Evolutionary conservation across 2,888 invertebrate genomes (phyloP).

Genomic region (Aleiodes leptofemur): DNA sequence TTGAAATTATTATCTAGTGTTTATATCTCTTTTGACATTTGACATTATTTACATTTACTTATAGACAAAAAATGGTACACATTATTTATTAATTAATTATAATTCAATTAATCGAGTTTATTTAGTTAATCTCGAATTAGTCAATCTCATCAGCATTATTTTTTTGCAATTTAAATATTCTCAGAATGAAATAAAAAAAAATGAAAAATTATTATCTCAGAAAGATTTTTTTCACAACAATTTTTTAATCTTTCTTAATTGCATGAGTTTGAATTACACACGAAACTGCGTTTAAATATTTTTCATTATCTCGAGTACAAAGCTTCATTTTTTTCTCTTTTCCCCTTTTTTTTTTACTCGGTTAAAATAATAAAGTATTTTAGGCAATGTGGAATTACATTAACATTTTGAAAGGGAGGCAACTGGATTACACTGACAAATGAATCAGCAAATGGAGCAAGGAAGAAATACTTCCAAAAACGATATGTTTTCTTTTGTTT

Average conservation of each 20-base stretch:
- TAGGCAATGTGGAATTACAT: background rate
- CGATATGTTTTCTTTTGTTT: conserved; percentile 29
- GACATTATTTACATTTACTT: conserved; percentile 14
- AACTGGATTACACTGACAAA: conserved; percentile 16
- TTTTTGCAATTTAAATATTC: too few relatives aligned
- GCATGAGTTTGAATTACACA: too few relatives aligned
- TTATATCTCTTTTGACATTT: background rate
- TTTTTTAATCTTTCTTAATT: too few relatives aligned
- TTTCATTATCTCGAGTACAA: too few relatives aligned
- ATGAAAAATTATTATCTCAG: too few relatives aligned
- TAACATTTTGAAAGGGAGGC: background rate
- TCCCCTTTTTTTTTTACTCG: too few relatives aligned
- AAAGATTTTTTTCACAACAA: too few relatives aligned
- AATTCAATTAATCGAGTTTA: conserved; percentile 6
- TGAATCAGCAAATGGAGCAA: conserved; percentile 4
- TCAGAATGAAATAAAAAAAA: too few relatives aligned
- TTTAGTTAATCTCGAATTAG: background rate
- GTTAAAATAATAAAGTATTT: background rate
- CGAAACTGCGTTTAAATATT: too few relatives aligned
- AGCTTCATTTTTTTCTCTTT: too few relatives aligned
- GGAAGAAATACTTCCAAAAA: conserved; percentile 29
- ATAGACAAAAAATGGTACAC: background rate
- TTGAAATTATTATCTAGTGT: background rate
- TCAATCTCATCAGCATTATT: background rate
- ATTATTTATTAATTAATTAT: conserved; percentile 1